Evolutionary conservation across 2,797 vertebrate species (phyloP).

Genomic region (Galago senegalensis): DNA sequence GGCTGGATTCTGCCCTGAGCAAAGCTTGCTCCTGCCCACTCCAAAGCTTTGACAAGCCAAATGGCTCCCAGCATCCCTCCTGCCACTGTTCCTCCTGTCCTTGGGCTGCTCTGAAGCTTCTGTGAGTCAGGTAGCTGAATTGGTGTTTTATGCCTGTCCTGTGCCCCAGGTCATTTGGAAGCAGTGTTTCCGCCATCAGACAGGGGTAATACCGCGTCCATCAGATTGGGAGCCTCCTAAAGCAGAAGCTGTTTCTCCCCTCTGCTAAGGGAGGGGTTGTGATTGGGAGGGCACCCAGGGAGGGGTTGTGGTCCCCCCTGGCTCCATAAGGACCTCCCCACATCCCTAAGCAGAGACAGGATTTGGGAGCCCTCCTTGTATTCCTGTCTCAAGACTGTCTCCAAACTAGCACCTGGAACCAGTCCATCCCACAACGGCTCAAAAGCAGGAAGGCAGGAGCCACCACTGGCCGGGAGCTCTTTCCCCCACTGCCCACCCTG

Average conservation of each 20-base stretch:
- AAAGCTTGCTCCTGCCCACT: not conserved
- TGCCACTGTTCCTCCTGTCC: not conserved
- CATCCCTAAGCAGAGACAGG: not conserved
- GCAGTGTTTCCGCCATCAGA: not conserved
- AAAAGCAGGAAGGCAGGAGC: not conserved
- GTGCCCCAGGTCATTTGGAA: not conserved
- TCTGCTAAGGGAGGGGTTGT: not conserved
- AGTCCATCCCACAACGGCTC: not conserved
- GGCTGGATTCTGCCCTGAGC: not conserved
- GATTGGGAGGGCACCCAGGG: not conserved
- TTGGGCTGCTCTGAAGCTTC: not conserved
- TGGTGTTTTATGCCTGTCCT: not conserved
- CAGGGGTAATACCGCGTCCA: not conserved
- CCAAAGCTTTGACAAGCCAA: not conserved
- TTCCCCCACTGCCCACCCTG: not conserved
- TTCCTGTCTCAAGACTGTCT: not conserved
- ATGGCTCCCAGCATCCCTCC: rapidly evolving
- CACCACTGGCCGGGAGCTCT: not conserved
- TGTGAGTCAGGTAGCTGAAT: rapidly evolving
- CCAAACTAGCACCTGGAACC: not conserved
- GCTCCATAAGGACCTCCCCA: not conserved
- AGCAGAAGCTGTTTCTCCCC: not conserved
- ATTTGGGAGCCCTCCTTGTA: not conserved
- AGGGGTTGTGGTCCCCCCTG: not conserved
- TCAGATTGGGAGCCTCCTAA: not conserved